Evolutionary conservation across 2,113 vertebrate genomes (phyloP).

Genomic region (Hemiprocne comata): DNA sequence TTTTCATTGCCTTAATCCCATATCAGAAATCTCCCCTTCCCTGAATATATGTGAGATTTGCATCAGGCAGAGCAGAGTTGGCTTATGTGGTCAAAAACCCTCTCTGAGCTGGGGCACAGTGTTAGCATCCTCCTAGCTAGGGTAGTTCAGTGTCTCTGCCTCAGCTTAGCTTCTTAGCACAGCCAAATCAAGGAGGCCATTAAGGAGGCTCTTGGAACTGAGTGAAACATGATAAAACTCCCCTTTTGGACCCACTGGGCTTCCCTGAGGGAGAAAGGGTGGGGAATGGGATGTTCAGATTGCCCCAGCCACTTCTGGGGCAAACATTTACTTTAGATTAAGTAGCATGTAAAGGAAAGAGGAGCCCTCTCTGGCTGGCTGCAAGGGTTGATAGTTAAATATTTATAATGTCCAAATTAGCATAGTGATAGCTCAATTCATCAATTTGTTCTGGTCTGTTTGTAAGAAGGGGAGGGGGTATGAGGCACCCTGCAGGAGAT

Average conservation of each 20-base stretch:
- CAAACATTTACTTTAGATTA: constrained; percentile 79
- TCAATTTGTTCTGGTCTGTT: constrained; percentile 83
- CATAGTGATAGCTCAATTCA: constrained; percentile 85
- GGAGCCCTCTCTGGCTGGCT: constrained; percentile 72
- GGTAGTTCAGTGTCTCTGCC: neutral
- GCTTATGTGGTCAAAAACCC: neutral
- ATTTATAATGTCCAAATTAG: constrained; percentile 86
- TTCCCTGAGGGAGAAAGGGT: constrained; percentile 46
- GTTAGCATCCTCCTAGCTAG: neutral
- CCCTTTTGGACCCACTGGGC: constrained; percentile 19
- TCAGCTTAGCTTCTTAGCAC: neutral
- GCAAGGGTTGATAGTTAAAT: constrained; percentile 81
- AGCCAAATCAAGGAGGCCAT: neutral
- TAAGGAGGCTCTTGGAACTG: constrained; percentile 10
- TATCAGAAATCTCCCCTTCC: neutral
- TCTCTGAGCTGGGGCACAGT: neutral
- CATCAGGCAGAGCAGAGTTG: neutral
- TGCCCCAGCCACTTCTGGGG: constrained; percentile 72
- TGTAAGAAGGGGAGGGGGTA: constrained; percentile 29
- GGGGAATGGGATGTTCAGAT: constrained; percentile 47
- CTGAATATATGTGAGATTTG: neutral
- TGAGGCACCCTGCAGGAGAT: constrained; percentile 13
- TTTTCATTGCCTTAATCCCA: neutral
- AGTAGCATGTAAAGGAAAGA: constrained; percentile 69
- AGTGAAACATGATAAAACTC: neutral